Base-by-base conservation (phyloP, 1,140 invertebrate species). In the Philopotamus ludificatus region DNA sequence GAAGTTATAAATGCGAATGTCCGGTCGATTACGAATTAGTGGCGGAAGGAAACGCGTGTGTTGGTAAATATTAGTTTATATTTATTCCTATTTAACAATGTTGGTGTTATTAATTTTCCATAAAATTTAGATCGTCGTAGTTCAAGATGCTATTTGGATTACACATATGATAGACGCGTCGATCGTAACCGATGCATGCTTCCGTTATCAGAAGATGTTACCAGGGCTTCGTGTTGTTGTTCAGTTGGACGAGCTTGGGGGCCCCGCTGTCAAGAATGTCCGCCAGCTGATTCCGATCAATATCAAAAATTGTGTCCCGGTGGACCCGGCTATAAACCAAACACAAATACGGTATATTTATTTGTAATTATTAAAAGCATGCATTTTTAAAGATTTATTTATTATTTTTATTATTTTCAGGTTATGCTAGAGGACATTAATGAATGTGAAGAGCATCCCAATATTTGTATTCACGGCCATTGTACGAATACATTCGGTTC, bases 401-500 rank as follows among this genome's bases (percentile, higher is more conserved):
- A 47, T 8, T 47, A 12, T 12, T 66, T n/a, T n/a, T n/a, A n/a
- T n/a, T n/a, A n/a, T n/a, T n/a, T 65, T 34, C 45, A 89, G 83
- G 86, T 91, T 16, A 86, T 91, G 47, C 73, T 91, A 10, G 90
- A 91, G 71, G 90, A 92, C 72, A 91, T 91, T 50, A 89, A 95
- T 74, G 92, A 96, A 79, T 96, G 93, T 77, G 82, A 83, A 39
- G 89, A 92, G 70, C 87, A 93, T 74, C 83, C 87, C 67, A 84
- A 85, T 71, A 79, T 95, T 58, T 93, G 89, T 76, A 81, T 83
- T 63, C 90, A 92, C 76, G 93, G 93, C 3, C 88, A 92, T 60
- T 96, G 93, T 74, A 91, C 90, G 23, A 94, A 95, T 76, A 94
- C 92, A 12, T 94, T 94, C 79, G 93, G 90, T 0, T 89, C 88